Evolutionary conservation across 2,888 invertebrate species (phyloP).

Genomic region (Cataglyphis livida): DNA sequence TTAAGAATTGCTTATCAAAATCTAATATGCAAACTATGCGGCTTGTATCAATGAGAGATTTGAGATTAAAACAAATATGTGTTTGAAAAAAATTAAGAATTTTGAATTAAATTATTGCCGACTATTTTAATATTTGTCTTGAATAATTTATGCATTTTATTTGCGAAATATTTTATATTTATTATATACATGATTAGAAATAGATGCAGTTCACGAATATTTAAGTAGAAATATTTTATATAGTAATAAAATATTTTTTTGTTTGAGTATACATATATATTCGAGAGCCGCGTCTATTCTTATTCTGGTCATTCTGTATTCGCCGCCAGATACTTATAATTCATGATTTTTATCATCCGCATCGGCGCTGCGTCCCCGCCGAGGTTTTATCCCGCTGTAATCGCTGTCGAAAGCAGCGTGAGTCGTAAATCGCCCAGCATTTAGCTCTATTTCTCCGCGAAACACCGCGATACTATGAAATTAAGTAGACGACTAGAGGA

Average conservation of each 20-base stretch:
- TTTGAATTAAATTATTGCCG: not conserved
- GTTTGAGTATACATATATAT: not conserved
- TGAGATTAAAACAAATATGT: not conserved
- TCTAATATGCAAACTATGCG: not conserved
- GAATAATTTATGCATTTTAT: not conserved
- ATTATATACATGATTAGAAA: not conserved
- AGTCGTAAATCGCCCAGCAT: conserved; percentile 49
- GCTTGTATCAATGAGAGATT: not conserved
- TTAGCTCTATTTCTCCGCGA: conserved; percentile 56
- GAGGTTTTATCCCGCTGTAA: conserved; percentile 34
- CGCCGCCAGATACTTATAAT: conserved; percentile 22
- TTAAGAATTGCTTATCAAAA: not conserved
- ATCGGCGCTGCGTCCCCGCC: not conserved
- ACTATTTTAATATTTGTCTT: not conserved
- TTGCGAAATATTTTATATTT: not conserved
- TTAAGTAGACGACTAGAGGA: conserved; percentile 65
- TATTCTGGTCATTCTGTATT: conserved; percentile 19
- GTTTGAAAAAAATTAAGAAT: too few relatives aligned
- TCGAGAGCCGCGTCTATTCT: not conserved
- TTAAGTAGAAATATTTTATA: too few relatives aligned
- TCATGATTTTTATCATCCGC: conserved; percentile 40
- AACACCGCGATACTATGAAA: conserved; percentile 67
- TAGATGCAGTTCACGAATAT: too few relatives aligned
- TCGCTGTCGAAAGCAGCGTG: conserved; percentile 37
- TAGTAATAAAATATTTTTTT: conserved; percentile 1